A percentile compares a stretch with the other conserved stretches of the same genome.
Evolutionary conservation across 2,888 invertebrate species (phyloP).

Genomic region (Kuschelorhynchus macadamiae): DNA sequence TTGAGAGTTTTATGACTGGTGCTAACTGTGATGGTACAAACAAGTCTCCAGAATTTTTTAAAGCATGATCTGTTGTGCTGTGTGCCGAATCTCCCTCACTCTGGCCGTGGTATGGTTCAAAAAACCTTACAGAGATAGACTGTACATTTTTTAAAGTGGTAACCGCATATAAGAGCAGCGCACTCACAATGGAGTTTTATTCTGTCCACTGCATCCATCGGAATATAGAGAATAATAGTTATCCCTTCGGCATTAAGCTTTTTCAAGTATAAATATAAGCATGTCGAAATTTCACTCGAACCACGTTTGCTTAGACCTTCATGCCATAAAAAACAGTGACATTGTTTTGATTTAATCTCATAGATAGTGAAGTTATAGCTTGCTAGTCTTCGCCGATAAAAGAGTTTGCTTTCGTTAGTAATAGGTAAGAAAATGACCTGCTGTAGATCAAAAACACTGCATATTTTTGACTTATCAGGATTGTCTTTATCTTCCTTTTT

Average conservation of each 20-base stretch:
- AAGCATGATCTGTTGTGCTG: not conserved
- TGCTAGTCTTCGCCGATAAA: conserved; percentile 3
- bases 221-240: not conserved
- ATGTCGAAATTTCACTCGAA: conserved; percentile 2
- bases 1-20: conserved; percentile 4
- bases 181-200: conserved; percentile 3
- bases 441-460: not conserved
- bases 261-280: conserved; percentile 2
- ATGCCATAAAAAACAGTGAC: conserved; percentile 1
- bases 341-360: too few species aligned
- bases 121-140: not conserved
- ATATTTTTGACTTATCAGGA: conserved; percentile 1
- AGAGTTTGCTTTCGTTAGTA: conserved; percentile 1
- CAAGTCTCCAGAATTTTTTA: not conserved
- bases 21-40: not conserved
- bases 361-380: conserved; percentile 4
- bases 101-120: not conserved
- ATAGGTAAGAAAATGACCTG: not conserved
- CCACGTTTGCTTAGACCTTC: not conserved
- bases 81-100: not conserved
- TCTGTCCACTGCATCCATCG: conserved; percentile 3
- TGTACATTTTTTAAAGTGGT: conserved; percentile 2
- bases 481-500: not conserved
- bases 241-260: not conserved
- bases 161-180: not conserved